Evolutionary conservation across 2,113 vertebrate species (phyloP), one percentile per base, ranked within the genome.

Genomic region (Meles meles): DNA sequence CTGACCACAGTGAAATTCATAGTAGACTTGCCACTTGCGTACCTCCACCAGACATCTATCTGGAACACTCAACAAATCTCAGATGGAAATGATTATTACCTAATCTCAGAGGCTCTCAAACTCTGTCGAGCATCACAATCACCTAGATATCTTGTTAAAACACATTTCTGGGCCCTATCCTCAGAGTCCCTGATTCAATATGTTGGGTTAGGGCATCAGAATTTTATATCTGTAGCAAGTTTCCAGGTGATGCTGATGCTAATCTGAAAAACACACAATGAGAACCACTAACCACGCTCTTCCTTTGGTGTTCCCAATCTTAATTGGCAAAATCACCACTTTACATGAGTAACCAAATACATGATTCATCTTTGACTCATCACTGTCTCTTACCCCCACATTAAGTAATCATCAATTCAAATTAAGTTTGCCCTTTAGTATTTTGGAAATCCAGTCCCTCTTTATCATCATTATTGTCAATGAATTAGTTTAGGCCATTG

Each of bases 311-410:
- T 84, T 42, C 25, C 49, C 34, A 57, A 0, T 8, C 34, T 63
- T 67, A 25, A 12, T 6, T 82, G 57, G 42, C 25, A 83, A 93
- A 88, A 52, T 69, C 23, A 57, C 29, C 52, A 57, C 18, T 81
- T 67, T 47, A 37, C 9, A 31, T 72, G 7, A 49, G 13, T 13
- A 31, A 90, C 23, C 71, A 59, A 59, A 80, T 7, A 49, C 6
- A 2, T 27, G 4, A 3, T 37, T 90, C 55, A 93, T 79, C n/a
- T 7, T 44, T 52, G 23, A 37, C 20, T 69, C 47, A 25, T 37
- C 17, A 23, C 17, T 65, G 0, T 29, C 34, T 83, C 29, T 44
- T 23, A 17, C 31, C 2, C 7, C 8, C 14, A 59, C 10, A 0
- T 20, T 57, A 87, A 52, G 14, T 31, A 88, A 47, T 31, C 14